Percentiles rank a stretch among this genome's conserved stretches.
Evolutionary conservation across 2,888 invertebrate genomes (phyloP).

Genomic region (Idaea straminata): DNA sequence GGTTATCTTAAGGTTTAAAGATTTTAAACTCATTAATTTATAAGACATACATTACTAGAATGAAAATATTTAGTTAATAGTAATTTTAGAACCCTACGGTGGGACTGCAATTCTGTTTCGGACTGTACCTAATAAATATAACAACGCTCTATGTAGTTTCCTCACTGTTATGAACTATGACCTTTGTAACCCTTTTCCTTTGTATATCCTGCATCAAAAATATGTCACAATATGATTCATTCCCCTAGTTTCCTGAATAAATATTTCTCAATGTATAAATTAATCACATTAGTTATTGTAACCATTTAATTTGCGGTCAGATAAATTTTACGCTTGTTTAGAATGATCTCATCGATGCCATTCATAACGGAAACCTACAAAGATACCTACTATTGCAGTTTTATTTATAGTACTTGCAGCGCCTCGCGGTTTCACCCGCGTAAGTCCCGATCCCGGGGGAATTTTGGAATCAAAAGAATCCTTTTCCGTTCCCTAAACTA

Average conservation of each 20-base stretch:
- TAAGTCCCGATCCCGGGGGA: too few relatives aligned
- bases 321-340: background rate
- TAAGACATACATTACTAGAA: too few relatives aligned
- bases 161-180: background rate
- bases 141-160: background rate
- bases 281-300: background rate
- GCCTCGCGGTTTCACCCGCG: too few relatives aligned
- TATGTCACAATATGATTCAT: constrained; percentile 1
- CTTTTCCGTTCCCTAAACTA: too few relatives aligned
- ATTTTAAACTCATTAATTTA: too few relatives aligned
- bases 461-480: too few relatives aligned
- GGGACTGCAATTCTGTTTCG: too few relatives aligned
- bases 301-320: background rate
- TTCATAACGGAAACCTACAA: background rate
- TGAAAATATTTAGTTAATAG: too few relatives aligned
- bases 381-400: background rate
- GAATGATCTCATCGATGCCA: background rate
- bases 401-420: too few relatives aligned
- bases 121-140: background rate
- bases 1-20: too few relatives aligned
- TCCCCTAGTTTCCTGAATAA: background rate
- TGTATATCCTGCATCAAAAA: background rate
- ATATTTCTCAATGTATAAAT: background rate
- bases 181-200: background rate
- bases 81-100: too few relatives aligned